Conservation (phyloP, 2,113 vertebrate genomes). For the Tragelaphus buxtoni region DNA sequence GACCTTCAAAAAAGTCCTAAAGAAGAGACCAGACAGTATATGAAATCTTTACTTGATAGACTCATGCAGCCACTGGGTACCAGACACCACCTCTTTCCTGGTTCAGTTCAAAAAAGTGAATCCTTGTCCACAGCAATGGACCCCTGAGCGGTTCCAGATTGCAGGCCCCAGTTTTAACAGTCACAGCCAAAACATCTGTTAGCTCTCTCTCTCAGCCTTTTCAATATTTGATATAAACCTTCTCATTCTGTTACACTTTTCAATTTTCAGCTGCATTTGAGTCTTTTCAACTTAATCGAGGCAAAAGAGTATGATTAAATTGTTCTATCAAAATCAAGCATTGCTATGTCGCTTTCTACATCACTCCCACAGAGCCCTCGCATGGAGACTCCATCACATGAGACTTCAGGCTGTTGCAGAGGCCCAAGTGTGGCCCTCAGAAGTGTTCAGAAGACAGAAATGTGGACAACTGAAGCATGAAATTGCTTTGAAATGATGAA, state of each 20-base stretch:
- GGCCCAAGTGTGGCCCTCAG: conserved; percentile 48
- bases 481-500: conserved; percentile 84
- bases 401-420: not conserved
- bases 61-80: not conserved
- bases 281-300: conserved; percentile 47
- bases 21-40: conserved; percentile 34
- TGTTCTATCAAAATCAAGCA: conserved; percentile 50
- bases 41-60: conserved; percentile 41
- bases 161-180: not conserved
- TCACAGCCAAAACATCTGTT: not conserved
- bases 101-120: conserved; percentile 20
- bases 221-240: conserved; percentile 47
- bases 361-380: not conserved
- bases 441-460: conserved; percentile 66
- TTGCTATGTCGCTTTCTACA: not conserved
- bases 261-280: conserved; percentile 52
- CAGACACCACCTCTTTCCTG: not conserved
- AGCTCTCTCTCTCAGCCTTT: conserved; percentile 17
- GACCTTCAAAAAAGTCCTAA: conserved; percentile 16
- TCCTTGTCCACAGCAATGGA: not conserved
- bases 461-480: conserved; percentile 75
- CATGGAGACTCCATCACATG: not conserved
- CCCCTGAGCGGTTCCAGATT: not conserved
- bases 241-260: conserved; percentile 54
- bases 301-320: conserved; percentile 62